Evolutionary conservation across 2,888 invertebrate species (phyloP).

Genomic region (Parnassius apollo): DNA sequence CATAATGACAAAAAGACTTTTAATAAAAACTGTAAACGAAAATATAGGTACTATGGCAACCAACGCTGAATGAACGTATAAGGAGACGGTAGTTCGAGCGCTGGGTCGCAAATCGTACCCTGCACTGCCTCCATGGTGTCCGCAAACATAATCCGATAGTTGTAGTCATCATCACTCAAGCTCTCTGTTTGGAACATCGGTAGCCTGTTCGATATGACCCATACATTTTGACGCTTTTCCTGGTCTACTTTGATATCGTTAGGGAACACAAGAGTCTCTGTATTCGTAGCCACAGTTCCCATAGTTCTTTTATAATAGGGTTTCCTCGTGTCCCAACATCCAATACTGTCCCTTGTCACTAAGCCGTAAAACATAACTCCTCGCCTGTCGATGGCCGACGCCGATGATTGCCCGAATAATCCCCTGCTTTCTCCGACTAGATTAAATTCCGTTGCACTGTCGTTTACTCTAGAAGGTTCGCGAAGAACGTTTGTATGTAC

Average conservation of each 20-base stretch:
- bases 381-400: constrained; percentile 85
- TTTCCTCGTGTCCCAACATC: constrained; percentile 90
- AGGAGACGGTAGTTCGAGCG: constrained; percentile 31
- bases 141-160: constrained; percentile 87
- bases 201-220: constrained; percentile 88
- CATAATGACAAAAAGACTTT: too few species aligned
- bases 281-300: constrained; percentile 83
- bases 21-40: neutral
- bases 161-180: constrained; percentile 83
- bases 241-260: constrained; percentile 90
- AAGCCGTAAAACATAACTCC: constrained; percentile 90
- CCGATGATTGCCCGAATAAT: constrained; percentile 85
- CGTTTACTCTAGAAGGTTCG: constrained; percentile 71
- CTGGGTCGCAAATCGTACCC: constrained; percentile 87
- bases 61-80: constrained; percentile 8
- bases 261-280: constrained; percentile 86
- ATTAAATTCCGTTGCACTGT: constrained; percentile 57
- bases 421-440: constrained; percentile 79
- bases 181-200: constrained; percentile 86
- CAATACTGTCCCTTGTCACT: constrained; percentile 87
- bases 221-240: constrained; percentile 84
- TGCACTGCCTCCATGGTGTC: constrained; percentile 82
- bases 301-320: constrained; percentile 83
- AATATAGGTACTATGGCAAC: constrained; percentile 21
- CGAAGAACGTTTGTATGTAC: constrained; percentile 84